phyloP scores from a whole-genome alignment of 2,888 invertebrate genomes.

The Archaeoteleia sp. region DNA sequence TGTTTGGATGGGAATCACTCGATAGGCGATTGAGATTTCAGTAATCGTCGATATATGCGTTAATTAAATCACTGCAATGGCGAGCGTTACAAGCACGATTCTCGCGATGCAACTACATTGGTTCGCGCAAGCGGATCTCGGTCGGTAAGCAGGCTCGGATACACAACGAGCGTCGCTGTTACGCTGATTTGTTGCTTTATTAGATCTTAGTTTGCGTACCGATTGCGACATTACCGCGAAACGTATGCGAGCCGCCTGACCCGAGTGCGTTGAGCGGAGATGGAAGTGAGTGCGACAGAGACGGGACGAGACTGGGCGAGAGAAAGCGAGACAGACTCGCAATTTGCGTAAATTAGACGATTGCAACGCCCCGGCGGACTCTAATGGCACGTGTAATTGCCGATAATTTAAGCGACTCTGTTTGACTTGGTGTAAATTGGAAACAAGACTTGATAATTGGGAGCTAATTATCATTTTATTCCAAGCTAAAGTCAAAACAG shows the following conservation, averaged over 20 bases:
- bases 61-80: constrained; percentile 45
- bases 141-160: too few relatives aligned
- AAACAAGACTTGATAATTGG: constrained; percentile 34
- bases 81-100: constrained; percentile 21
- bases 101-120: constrained; percentile 14
- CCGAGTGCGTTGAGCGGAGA: constrained; percentile 10
- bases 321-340: too few relatives aligned
- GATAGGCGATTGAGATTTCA: constrained; percentile 34
- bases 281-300: constrained; percentile 28
- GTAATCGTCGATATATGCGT: constrained; percentile 38
- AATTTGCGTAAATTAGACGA: constrained; percentile 72
- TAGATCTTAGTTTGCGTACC: constrained; percentile 71
- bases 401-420: constrained; percentile 65
- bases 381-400: constrained; percentile 71
- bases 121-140: too few relatives aligned
- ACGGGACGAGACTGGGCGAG: constrained; percentile 40
- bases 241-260: neutral
- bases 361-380: constrained; percentile 56
- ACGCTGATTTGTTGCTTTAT: constrained; percentile 75
- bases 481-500: too few relatives aligned
- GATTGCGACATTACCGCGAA: constrained; percentile 55
- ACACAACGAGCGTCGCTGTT: constrained; percentile 51
- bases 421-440: constrained; percentile 27
- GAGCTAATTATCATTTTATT: too few relatives aligned
- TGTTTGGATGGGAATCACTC: constrained; percentile 33